phyloP scores from a whole-genome alignment of 2,113 vertebrate genomes.

The Tragelaphus strepsiceros region DNA sequence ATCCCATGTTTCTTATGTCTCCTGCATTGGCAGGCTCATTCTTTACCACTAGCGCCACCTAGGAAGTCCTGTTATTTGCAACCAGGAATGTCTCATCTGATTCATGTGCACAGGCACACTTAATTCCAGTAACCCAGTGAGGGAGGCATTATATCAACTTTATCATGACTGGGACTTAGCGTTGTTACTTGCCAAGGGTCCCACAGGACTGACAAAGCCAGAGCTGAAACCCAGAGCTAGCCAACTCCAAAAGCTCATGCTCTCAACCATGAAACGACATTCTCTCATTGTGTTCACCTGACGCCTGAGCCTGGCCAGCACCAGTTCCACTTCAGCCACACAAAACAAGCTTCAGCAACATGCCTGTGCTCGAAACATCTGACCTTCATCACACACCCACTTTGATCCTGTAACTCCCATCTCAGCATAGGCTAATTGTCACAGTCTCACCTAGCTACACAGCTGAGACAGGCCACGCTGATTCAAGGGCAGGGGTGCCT shows the following conservation, averaged over 20 bases:
- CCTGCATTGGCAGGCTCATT: background rate
- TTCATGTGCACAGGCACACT: background rate
- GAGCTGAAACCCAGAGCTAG: background rate
- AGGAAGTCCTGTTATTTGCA: background rate
- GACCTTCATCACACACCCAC: background rate
- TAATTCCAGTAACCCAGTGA: background rate
- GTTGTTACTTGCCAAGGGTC: background rate
- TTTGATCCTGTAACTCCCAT: background rate
- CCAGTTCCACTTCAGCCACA: background rate
- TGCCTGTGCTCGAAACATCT: background rate
- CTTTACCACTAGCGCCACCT: background rate
- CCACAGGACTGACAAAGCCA: background rate
- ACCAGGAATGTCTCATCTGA: background rate
- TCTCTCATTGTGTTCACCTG: background rate
- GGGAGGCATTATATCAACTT: background rate
- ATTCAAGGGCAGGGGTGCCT: background rate
- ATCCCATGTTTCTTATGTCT: background rate
- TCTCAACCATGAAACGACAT: background rate
- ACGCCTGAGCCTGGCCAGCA: background rate
- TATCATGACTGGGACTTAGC: background rate
- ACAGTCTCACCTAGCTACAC: background rate
- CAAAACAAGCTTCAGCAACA: background rate
- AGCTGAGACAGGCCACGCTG: background rate
- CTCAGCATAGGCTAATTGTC: background rate
- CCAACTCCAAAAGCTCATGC: background rate